Conservation (phyloP, 1,140 invertebrate species). For the Antheraea pernyi region DNA sequence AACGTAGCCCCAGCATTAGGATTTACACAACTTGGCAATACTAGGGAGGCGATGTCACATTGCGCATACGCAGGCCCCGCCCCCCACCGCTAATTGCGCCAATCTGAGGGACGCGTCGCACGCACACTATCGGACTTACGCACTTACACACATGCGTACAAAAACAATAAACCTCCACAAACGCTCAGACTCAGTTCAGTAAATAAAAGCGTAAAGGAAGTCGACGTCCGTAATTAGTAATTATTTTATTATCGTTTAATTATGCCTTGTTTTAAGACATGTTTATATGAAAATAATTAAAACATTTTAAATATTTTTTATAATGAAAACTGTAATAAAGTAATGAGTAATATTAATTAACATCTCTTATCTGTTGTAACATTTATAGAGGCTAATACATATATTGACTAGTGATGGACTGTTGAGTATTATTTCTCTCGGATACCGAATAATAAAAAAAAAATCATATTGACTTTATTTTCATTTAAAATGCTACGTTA, state of each 20-base stretch:
- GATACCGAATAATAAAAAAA: too few relatives aligned
- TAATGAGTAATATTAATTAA: too few relatives aligned
- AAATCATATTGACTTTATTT: too few relatives aligned
- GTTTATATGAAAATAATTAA: background rate
- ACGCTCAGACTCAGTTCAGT: too few relatives aligned
- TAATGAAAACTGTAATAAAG: too few relatives aligned
- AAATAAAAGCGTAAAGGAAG: constrained; percentile 1
- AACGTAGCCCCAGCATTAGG: too few relatives aligned
- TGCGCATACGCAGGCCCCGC: constrained; percentile 62
- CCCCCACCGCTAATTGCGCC: constrained; percentile 67
- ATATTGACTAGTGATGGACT: too few relatives aligned
- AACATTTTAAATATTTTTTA: too few relatives aligned
- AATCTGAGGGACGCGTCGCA: constrained; percentile 57
- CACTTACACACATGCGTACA: constrained; percentile 28
- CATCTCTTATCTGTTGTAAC: too few relatives aligned
- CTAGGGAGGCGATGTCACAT: constrained; percentile 55
- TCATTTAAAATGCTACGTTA: too few relatives aligned
- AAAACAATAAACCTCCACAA: background rate
- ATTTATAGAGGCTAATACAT: too few relatives aligned
- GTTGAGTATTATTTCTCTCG: too few relatives aligned
- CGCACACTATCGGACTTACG: constrained; percentile 51
- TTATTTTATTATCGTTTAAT: background rate
- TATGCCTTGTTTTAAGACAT: background rate
- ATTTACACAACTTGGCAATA: background rate
- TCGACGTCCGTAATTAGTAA: background rate